Evolutionary conservation across 2,797 vertebrate genomes (phyloP).

Genomic region (Diglossa cyanea): DNA sequence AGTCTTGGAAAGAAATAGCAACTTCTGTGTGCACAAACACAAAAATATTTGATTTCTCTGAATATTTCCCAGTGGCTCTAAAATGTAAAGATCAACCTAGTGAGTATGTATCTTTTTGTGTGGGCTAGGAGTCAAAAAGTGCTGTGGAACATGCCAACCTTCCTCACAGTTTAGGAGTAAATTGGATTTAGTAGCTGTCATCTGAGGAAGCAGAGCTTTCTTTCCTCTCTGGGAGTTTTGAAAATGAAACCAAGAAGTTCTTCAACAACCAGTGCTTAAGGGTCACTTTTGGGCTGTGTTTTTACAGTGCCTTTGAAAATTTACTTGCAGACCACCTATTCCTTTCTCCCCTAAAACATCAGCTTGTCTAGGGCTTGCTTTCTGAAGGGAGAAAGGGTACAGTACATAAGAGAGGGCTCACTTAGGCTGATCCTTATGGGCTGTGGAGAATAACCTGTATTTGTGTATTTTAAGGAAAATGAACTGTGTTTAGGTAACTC

Average conservation of each 20-base stretch:
- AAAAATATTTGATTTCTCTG: not conserved
- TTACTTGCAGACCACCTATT: not conserved
- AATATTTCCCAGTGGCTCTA: not conserved
- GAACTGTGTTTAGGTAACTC: not conserved
- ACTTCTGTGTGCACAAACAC: not conserved
- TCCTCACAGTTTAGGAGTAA: not conserved
- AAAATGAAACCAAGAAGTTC: not conserved
- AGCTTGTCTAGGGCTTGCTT: not conserved
- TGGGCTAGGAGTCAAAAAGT: not conserved
- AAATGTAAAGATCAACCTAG: not conserved
- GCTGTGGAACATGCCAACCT: accelerated
- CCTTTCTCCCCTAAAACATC: not conserved
- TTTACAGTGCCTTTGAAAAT: not conserved
- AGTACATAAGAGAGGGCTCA: not conserved
- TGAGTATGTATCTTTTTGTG: not conserved
- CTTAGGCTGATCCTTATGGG: not conserved
- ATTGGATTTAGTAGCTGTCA: not conserved
- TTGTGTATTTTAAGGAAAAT: not conserved
- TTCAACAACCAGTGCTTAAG: not conserved
- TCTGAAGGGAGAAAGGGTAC: not conserved
- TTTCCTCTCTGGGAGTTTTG: not conserved
- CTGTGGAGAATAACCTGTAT: not conserved
- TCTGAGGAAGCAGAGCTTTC: not conserved
- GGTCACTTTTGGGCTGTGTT: not conserved
- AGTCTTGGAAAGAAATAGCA: not conserved